Conservation (phyloP, 2,113 vertebrate genomes). For the Zosterops lateralis region DNA sequence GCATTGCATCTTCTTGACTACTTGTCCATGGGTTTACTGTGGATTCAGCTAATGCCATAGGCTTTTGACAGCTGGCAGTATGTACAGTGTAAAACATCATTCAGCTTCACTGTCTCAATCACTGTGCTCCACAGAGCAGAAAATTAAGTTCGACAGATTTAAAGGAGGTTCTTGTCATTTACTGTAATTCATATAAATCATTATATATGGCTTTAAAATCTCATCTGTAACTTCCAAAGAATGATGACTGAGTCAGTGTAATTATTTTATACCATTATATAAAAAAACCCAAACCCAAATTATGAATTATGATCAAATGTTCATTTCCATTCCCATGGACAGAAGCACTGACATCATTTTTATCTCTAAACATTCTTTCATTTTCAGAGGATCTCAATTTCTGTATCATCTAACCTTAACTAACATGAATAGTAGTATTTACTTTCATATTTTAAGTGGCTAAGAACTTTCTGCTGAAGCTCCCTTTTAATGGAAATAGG, state of each 20-base stretch:
- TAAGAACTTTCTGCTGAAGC: neutral
- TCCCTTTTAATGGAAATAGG: neutral
- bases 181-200: slow-evolving; percentile 67
- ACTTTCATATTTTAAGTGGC: neutral
- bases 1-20: slow-evolving; percentile 39
- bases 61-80: slow-evolving; percentile 60
- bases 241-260: neutral
- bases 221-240: slow-evolving; percentile 41
- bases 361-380: neutral
- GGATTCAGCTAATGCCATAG: slow-evolving; percentile 53
- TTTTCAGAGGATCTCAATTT: neutral
- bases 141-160: slow-evolving; percentile 76
- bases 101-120: slow-evolving; percentile 62
- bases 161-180: slow-evolving; percentile 62
- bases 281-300: neutral
- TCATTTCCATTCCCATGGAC: neutral
- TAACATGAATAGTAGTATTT: neutral
- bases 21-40: slow-evolving; percentile 34
- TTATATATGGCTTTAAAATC: slow-evolving; percentile 51
- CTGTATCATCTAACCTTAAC: neutral
- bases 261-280: neutral
- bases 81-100: slow-evolving; percentile 63
- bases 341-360: neutral
- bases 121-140: slow-evolving; percentile 75
- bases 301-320: neutral